Base-by-base conservation (phyloP, 2,113 vertebrate genomes). In the Dromaius novaehollandiae region DNA sequence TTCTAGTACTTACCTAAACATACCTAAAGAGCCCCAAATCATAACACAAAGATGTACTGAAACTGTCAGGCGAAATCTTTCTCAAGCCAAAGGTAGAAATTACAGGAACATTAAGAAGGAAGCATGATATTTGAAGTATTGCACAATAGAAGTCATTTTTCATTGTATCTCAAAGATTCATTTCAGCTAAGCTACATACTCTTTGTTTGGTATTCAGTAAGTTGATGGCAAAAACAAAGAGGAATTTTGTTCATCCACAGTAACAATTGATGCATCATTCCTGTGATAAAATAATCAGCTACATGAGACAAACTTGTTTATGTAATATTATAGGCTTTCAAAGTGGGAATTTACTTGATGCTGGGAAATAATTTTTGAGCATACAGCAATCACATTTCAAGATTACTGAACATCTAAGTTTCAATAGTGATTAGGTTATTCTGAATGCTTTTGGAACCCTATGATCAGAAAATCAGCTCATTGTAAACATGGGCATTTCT, bases 221-320 rank as follows among this genome's bases (percentile, higher is more conserved):
- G 21, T 46, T 87, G n/a, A 74, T 58, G 76, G 38, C 32, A 86
- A 56, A 88, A 93, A 36, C 28, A 40, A 73, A 69, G 18, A 60
- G 90, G 82, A 80, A 95, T 93, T 96, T 93, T 91, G 38, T 94
- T 88, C 89, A 86, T 69, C 34, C 16, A 51, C n/a, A 71, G 53
- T 51, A 91, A 94, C 56, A 93, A 91, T 0, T 44, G 69, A 74
- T 79, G 60, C 28, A 80, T 94, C 92, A 77, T 94, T 94, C 44
- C 42, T 88, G 30, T 63, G 13, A 24, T 91, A 71, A 91, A 91
- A 92, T 68, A 80, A 90, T 77, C 46, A 74, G 32, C 24, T 80
- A 18, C 73, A 32, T 76, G 46, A 91, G 69, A 85, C n/a, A 86
- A 63, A 53, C 38, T 86, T 69, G 22, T 58, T 93, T 83, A 75